Evolutionary conservation across 2,797 vertebrate species (phyloP).

Genomic region (Sciaenops ocellatus): DNA sequence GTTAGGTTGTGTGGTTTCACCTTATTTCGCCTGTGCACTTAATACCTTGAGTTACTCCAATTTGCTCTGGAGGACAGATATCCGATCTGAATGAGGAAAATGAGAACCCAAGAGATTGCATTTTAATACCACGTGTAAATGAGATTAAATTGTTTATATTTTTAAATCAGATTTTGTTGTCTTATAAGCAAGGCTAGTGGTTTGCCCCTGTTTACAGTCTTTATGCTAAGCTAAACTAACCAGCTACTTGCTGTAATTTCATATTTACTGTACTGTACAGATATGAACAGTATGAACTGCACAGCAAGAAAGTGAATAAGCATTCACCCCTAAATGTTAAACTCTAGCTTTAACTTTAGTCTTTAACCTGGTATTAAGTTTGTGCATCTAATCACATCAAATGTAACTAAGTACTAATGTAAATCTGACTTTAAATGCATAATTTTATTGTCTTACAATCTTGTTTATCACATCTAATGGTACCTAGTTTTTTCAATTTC

Average conservation of each 20-base stretch:
- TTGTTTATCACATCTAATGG: background rate
- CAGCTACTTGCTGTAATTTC: background rate
- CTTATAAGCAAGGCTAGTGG: background rate
- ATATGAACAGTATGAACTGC: background rate
- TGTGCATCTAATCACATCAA: background rate
- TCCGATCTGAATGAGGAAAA: no score
- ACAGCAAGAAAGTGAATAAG: background rate
- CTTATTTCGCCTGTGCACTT: no score
- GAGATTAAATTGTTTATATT: no score
- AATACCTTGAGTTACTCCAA: no score
- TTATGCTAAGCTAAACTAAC: slow-evolving; percentile 6
- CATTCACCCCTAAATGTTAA: background rate
- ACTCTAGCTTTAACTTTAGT: background rate
- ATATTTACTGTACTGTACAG: background rate
- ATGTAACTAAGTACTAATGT: background rate
- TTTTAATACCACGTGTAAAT: no score
- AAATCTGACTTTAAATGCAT: background rate
- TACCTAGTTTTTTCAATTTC: background rate
- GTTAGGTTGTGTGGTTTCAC: no score
- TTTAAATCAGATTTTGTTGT: background rate
- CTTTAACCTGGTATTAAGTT: background rate
- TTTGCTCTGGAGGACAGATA: no score
- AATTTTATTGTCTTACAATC: background rate
- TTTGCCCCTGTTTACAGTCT: background rate
- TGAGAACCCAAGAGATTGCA: no score